Evolutionary conservation across 2,888 invertebrate species (phyloP).

Genomic region (Tortrix viridana): DNA sequence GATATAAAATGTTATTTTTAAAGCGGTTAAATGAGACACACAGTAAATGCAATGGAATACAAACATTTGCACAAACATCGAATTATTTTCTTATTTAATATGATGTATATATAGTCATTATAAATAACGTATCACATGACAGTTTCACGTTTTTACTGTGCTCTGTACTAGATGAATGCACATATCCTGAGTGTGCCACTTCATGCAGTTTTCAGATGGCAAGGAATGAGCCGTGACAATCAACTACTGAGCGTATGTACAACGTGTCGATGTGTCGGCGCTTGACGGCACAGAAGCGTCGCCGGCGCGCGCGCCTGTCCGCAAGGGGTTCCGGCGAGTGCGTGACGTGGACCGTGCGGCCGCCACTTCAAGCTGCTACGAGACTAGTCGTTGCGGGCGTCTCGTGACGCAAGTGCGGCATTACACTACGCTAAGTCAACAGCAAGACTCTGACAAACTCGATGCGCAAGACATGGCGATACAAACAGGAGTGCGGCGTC

Average conservation of each 20-base stretch:
- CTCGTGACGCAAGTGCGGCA: slow-evolving; percentile 73
- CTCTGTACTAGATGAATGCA: slow-evolving; percentile 69
- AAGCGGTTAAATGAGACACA: slow-evolving; percentile 56
- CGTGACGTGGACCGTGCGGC: slow-evolving; percentile 70
- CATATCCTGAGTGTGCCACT: slow-evolving; percentile 70
- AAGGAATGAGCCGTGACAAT: slow-evolving; percentile 65
- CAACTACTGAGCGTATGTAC: slow-evolving; percentile 79
- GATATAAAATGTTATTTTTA: slow-evolving; percentile 50
- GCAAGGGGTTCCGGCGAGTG: slow-evolving; percentile 72
- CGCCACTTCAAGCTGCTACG: slow-evolving; percentile 76
- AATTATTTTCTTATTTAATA: slow-evolving; percentile 22
- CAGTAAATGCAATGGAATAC: slow-evolving; percentile 39
- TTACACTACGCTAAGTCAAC: slow-evolving; percentile 81
- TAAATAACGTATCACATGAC: slow-evolving; percentile 58
- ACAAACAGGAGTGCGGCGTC: slow-evolving; percentile 66
- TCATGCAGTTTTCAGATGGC: slow-evolving; percentile 73
- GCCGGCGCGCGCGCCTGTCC: slow-evolving; percentile 72
- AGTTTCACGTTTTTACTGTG: slow-evolving; percentile 64
- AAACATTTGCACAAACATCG: slow-evolving; percentile 26
- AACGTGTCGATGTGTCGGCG: slow-evolving; percentile 65
- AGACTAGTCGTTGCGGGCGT: slow-evolving; percentile 71
- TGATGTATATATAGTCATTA: slow-evolving; percentile 31
- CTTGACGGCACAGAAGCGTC: slow-evolving; percentile 73
- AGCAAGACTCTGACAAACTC: slow-evolving; percentile 79
- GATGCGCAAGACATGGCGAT: slow-evolving; percentile 77